Base-by-base conservation (phyloP, 2,888 invertebrate species). In the Morinoia aosen region DNA sequence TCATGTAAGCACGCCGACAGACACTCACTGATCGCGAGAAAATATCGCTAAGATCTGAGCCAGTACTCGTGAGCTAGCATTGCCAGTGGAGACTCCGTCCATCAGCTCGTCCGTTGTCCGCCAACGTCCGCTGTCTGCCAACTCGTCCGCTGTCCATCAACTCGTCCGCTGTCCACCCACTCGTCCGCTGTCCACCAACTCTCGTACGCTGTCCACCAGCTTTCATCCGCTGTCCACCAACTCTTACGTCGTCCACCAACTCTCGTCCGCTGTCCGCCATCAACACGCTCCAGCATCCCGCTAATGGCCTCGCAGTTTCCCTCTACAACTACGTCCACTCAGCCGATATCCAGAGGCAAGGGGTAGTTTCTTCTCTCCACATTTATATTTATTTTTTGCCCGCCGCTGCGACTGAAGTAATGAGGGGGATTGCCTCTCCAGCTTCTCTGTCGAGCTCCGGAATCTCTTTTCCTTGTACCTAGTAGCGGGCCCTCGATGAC, bases 371-470 rank as follows among this genome's bases (percentile, higher is more conserved):
- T 76, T 76, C 33, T 76, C 33, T 76, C 19, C 10, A 76, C 33
- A 76, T 76, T 33, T 76, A 8, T 76, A 76, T 76, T 14, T 76
- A 76, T 76, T 76, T 76, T 76, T 76, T 76, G 76, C 76, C 76
- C 76, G 25, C 76, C 76, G 76, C 33, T 33, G 76, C 25, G 76
- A 76, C 76, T 33, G 33, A 76, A 76, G 76, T 76, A 76, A 76
- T 76, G 76, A 76, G 76, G 76, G 76, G 76, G 76, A 76, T 76
- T 76, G 76, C 76, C 33, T 76, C 76, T 76, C 76, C 25, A 76
- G 33, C 76, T 76, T 33, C 33, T 33, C 19, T 76, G 76, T 16
- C 76, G 19, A 33, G 2, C 76, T 76, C 25, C 76, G 25, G 25
- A 76, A 76, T 33, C 76, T 76, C 76, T 76, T 76, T 76, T 33